These are phyloP conservation scores for Bettongia penicillata DNA, from an alignment of 2,113 vertebrate genomes.

Conservation along the genomic window DNA sequence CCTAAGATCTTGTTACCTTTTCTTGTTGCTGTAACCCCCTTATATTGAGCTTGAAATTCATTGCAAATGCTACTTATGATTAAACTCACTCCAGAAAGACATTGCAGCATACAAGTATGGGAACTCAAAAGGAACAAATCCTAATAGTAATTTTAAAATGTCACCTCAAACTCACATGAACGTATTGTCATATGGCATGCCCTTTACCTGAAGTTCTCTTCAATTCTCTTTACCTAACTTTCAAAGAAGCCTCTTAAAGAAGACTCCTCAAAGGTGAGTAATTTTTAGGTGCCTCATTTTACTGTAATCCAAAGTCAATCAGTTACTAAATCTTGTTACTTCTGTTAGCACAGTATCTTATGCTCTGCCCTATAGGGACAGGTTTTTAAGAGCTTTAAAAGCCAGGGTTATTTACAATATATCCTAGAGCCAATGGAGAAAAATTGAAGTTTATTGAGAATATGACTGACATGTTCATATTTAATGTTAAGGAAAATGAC, in stretches of 20 bases:
- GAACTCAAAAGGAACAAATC: background rate
- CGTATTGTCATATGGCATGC: background rate
- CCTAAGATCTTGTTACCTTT: background rate
- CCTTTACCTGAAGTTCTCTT: background rate
- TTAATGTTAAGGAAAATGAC: too few relatives aligned
- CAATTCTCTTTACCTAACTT: background rate
- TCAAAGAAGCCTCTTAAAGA: background rate
- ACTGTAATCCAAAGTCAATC: background rate
- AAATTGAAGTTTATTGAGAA: too few relatives aligned
- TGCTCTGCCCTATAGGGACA: background rate
- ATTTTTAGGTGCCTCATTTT: background rate
- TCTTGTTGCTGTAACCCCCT: background rate
- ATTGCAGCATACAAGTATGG: background rate
- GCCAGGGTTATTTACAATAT: too few relatives aligned
- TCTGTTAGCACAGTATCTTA: background rate
- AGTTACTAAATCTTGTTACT: background rate
- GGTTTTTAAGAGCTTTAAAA: too few relatives aligned
- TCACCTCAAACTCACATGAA: background rate
- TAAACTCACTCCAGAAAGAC: background rate
- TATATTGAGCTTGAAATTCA: background rate
- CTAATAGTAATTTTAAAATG: background rate
- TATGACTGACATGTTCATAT: too few relatives aligned
- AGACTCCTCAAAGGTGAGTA: background rate
- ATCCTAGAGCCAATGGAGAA: too few relatives aligned
- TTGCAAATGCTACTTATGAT: background rate